phyloP scores from a whole-genome alignment of 2,113 vertebrate species.

The Pterocles burchelli region DNA sequence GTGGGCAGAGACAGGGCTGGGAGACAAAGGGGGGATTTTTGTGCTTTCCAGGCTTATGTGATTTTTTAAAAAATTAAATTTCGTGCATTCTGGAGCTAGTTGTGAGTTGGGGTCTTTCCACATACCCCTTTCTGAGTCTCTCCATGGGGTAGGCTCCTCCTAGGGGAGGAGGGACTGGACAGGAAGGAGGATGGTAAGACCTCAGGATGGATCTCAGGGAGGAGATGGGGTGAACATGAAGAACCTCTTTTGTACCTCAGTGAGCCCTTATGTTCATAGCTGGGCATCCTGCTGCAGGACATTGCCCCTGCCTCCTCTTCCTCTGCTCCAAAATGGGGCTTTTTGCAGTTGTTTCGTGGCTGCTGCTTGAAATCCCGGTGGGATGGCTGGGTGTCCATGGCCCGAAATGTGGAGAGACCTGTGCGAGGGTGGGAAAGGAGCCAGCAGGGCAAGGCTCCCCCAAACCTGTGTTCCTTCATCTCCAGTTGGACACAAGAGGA shows the following conservation, averaged over 20 bases:
- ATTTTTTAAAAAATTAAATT: not conserved
- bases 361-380: not conserved
- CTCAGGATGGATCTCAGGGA: not conserved
- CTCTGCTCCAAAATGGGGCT: not conserved
- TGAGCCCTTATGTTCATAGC: accelerated
- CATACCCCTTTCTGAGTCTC: not conserved
- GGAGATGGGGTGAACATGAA: not conserved
- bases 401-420: not conserved
- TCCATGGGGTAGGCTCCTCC: not conserved
- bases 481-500: too few species aligned
- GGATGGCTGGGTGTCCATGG: accelerated
- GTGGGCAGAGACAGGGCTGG: not conserved
- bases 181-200: not conserved
- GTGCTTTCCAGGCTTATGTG: not conserved
- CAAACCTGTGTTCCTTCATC: accelerated
- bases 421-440: not conserved
- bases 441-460: not conserved
- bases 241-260: not conserved
- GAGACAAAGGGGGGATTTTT: not conserved
- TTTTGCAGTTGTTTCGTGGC: not conserved
- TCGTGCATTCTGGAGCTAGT: accelerated
- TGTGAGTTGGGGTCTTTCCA: not conserved
- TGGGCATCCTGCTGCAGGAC: not conserved
- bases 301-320: not conserved
- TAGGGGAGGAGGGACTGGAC: not conserved